Base-by-base conservation (phyloP, 2,888 invertebrate genomes). In the Alcis repandata region DNA sequence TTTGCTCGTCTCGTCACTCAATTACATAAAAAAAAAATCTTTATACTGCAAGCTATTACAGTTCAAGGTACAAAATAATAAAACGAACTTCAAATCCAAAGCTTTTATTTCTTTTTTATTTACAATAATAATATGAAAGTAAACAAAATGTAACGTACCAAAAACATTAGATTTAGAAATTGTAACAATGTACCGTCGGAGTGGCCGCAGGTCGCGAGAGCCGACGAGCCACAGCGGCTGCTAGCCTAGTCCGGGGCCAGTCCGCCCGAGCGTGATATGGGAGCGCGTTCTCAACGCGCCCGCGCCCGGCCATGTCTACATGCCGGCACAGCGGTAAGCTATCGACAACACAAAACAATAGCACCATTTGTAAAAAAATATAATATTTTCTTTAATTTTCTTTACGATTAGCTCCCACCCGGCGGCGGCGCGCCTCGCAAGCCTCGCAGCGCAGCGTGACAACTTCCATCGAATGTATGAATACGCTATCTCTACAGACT, bases 351-450 rank as follows among this genome's bases (percentile, higher is more conserved):
- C 85, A 90, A 90, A 90, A 88, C 85, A 87, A 85, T 92, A 93
- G 92, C 92, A 93, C 92, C 92, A 91, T 92, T 91, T 88, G 90
- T 91, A 91, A 91, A 90, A 92, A 91, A 91, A 91, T 90, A 90
- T 85, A 84, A 84, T 85, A 78, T 79, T 79, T 77, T 69, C 79
- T 71, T 73, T 73, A 68, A 76, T 70, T 73, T 73, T 65, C 75
- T 84, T 82, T 82, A 84, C 85, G 82, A 80, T 83, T 77, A 81
- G 83, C 71, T 72, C 72, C 65, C 13, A 72, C 73, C 48, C 67
- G 70, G 71, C 70, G 74, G 74, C 72, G 41, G 65, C 71, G 63
- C 67, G 66, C 64, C 66, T 62, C 20, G 22, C 46, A 22, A 22
- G 46, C 22, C 22, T 9, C 2, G 22, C 81, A 76, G 78, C 80